Conservation (phyloP, 2,888 invertebrate species). For the Caenorhabditis parvicauda region DNA sequence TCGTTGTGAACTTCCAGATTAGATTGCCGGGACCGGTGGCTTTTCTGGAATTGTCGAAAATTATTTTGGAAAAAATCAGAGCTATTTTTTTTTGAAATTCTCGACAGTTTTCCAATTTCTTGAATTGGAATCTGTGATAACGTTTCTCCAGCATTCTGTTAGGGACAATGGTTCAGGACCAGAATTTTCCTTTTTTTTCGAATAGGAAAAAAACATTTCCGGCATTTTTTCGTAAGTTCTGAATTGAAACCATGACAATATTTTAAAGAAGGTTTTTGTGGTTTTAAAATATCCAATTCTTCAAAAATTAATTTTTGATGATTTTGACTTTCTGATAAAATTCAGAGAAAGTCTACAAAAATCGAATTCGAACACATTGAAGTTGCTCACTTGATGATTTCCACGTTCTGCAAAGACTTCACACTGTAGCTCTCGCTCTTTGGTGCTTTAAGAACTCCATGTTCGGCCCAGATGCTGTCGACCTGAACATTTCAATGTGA, state of each 20-base stretch:
- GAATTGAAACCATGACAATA: too few relatives aligned
- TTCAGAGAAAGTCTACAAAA: neutral
- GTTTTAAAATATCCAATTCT: neutral
- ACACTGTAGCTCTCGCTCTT: conserved; percentile 11
- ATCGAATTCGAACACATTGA: neutral
- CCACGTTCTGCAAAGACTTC: conserved; percentile 13
- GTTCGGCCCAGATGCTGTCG: conserved; percentile 29
- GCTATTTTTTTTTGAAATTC: neutral
- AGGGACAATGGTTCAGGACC: too few relatives aligned
- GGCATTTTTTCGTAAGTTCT: too few relatives aligned
- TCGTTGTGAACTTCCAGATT: conserved; percentile 51
- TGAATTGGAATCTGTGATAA: too few relatives aligned
- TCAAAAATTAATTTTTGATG: neutral
- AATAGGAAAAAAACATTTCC: too few relatives aligned
- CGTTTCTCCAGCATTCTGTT: too few relatives aligned
- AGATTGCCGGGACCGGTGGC: conserved; percentile 34
- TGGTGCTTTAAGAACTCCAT: conserved; percentile 23
- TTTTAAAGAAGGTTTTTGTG: neutral
- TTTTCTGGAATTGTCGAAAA: conserved; percentile 42
- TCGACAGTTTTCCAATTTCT: neutral
- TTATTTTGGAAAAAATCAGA: too few relatives aligned
- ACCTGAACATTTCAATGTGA: conserved; percentile 6
- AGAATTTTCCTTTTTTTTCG: too few relatives aligned
- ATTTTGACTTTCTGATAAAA: neutral
- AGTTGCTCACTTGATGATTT: conserved; percentile 10